Percentiles rank a stretch among this genome's conserved stretches.
phyloP scores from a whole-genome alignment of 2,113 vertebrate genomes.

The Nettapus auritus region DNA sequence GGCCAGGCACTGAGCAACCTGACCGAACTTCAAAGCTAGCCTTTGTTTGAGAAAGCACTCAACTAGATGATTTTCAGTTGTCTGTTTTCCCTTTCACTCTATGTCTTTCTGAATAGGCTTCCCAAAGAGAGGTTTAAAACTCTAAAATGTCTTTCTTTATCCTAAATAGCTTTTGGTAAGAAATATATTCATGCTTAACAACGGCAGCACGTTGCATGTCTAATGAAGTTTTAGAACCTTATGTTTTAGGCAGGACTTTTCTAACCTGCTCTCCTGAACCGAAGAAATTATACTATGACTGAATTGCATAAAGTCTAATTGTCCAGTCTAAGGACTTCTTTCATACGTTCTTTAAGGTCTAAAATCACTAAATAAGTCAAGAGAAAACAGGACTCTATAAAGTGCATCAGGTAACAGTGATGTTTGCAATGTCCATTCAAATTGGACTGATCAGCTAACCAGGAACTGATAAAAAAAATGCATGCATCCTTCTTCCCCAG shows the following conservation, averaged over 20 bases:
- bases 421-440: neutral
- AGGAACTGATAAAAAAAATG: neutral
- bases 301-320: neutral
- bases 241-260: neutral
- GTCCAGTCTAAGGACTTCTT: neutral
- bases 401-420: neutral
- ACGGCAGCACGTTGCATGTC: fast-evolving
- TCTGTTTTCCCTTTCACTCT: neutral
- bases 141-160: neutral
- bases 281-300: neutral
- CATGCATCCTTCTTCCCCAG: neutral
- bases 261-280: neutral
- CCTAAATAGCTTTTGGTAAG: neutral
- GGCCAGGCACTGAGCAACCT: neutral
- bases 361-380: neutral
- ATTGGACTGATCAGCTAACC: neutral
- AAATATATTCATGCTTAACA: neutral
- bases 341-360: neutral
- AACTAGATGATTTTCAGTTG: neutral
- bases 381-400: neutral
- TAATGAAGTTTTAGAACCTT: neutral
- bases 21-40: neutral
- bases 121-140: neutral
- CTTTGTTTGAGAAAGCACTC: neutral
- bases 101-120: neutral